Evolutionary conservation across 2,888 invertebrate species (phyloP).

Genomic region (Mesorhabditis belari): DNA sequence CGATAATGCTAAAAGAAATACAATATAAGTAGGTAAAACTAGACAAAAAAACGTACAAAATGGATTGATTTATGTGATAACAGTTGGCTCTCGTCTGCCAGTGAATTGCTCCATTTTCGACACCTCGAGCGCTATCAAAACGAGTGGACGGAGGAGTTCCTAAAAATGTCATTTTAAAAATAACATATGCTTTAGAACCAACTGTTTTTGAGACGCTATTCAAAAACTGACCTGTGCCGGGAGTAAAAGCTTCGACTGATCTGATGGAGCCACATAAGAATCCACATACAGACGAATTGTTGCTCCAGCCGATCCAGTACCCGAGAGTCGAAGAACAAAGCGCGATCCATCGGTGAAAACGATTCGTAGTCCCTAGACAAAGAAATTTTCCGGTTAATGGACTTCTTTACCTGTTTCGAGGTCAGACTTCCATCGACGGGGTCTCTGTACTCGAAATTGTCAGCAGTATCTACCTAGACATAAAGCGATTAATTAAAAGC

Average conservation of each 20-base stretch:
- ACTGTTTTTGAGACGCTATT: not conserved
- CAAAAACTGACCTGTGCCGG: conserved; percentile 56
- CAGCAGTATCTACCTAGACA: conserved; percentile 66
- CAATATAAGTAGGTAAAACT: no score
- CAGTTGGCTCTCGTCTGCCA: conserved; percentile 83
- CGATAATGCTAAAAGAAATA: no score
- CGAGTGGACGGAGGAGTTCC: conserved; percentile 75
- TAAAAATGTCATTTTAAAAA: conserved; percentile 45
- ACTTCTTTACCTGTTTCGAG: conserved; percentile 53
- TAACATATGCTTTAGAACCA: not conserved
- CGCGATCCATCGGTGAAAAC: conserved; percentile 90
- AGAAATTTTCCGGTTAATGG: not conserved
- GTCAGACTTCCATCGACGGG: conserved; percentile 85
- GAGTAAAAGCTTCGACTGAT: conserved; percentile 57
- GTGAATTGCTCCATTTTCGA: conserved; percentile 77
- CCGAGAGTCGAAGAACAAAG: conserved; percentile 84
- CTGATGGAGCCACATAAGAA: conserved; percentile 70
- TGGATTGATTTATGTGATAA: conserved; percentile 69
- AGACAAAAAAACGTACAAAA: no score
- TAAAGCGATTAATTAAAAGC: not conserved
- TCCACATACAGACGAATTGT: conserved; percentile 93
- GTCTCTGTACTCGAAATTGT: conserved; percentile 92
- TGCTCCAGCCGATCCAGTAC: conserved; percentile 95
- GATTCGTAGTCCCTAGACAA: conserved; percentile 75
- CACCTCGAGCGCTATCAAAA: conserved; percentile 77